phyloP scores from a whole-genome alignment of 2,888 invertebrate species.

The Lypha dubia region DNA sequence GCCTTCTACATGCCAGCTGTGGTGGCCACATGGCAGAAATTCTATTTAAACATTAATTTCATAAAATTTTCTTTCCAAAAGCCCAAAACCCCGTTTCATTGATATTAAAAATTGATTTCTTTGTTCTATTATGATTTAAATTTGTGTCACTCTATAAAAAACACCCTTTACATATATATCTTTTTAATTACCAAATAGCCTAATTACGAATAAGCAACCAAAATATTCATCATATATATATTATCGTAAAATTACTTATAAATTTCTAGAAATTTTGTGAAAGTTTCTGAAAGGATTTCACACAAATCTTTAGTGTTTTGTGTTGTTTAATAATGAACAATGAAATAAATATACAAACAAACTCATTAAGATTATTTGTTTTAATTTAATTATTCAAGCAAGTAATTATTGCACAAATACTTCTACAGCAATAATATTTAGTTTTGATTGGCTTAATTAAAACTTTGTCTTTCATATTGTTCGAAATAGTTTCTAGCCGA shows the following conservation, averaged over 20 bases:
- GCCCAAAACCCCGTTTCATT: too few relatives aligned
- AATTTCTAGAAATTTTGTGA: background rate
- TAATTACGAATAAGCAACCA: too few relatives aligned
- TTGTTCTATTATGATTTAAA: too few relatives aligned
- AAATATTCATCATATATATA: background rate
- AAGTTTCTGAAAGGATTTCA: background rate
- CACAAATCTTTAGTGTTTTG: background rate
- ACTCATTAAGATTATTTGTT: constrained; percentile 20
- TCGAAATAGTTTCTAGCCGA: background rate
- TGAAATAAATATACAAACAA: background rate
- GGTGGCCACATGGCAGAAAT: too few relatives aligned
- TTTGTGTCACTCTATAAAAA: too few relatives aligned
- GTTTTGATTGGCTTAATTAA: constrained; percentile 21
- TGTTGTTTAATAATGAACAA: background rate
- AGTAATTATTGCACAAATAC: background rate
- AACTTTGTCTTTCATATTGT: constrained; percentile 6
- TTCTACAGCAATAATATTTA: background rate
- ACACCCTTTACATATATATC: too few relatives aligned
- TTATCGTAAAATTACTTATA: constrained; percentile 2
- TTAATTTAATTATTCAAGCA: constrained; percentile 32
- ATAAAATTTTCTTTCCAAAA: too few relatives aligned
- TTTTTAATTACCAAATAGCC: constrained; percentile 2
- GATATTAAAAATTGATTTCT: too few relatives aligned
- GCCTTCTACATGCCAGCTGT: too few relatives aligned
- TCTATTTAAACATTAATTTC: too few relatives aligned